Conservation (phyloP, 2,113 vertebrate species). For the Poicephalus meyeri region DNA sequence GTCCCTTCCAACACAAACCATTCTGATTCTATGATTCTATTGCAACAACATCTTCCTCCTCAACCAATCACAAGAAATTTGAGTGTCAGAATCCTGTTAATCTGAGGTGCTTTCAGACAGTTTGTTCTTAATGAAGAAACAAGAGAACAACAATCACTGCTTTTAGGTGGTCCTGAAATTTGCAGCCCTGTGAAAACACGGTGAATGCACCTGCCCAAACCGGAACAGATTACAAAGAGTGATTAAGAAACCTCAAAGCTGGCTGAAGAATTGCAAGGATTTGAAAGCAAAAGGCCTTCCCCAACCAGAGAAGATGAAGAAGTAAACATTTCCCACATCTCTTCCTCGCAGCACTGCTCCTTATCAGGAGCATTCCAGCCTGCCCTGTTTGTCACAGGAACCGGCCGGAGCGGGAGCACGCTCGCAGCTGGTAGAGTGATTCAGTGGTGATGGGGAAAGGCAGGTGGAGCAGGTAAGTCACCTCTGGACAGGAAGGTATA, state of each 20-base stretch:
- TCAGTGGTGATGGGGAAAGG: background rate
- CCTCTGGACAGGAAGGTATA: slow-evolving; percentile 54
- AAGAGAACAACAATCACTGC: too few relatives aligned
- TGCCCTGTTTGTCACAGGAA: slow-evolving; percentile 30
- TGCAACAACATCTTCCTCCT: background rate
- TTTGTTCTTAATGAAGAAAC: background rate
- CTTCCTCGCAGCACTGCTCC: background rate
- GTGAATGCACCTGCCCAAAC: accelerated
- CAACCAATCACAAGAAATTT: too few relatives aligned
- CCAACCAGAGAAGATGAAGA: background rate
- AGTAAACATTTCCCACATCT: background rate
- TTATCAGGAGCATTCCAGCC: slow-evolving; percentile 30
- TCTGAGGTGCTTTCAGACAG: background rate
- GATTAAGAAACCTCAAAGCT: background rate
- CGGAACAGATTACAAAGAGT: accelerated
- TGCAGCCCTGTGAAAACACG: accelerated
- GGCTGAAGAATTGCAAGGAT: background rate
- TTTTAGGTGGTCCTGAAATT: background rate
- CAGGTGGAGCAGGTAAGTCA: slow-evolving; percentile 61
- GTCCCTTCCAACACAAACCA: background rate
- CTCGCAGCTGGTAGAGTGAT: background rate
- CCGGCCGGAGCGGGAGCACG: background rate
- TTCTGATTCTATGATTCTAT: background rate
- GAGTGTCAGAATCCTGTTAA: background rate
- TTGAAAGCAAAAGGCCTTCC: background rate